Evolutionary conservation across 2,797 vertebrate species (phyloP).

Genomic region (Spondyliosoma cantharus): DNA sequence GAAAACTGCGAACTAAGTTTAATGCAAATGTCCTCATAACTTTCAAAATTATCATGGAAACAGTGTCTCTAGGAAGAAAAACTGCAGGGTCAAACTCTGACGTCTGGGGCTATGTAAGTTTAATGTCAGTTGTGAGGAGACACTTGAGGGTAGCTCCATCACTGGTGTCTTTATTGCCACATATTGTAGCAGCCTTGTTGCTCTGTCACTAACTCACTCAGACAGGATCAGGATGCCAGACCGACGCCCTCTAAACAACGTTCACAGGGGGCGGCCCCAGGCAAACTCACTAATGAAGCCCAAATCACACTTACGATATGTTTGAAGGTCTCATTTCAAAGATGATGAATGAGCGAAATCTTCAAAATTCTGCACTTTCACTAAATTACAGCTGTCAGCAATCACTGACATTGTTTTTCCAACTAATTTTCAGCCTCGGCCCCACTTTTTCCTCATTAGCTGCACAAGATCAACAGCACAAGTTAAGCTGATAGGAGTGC

Average conservation of each 20-base stretch:
- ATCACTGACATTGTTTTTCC: conserved; percentile 57
- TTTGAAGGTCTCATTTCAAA: conserved; percentile 56
- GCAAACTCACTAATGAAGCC: conserved; percentile 35
- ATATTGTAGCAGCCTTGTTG: not conserved
- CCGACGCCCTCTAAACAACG: not conserved
- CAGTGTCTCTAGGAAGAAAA: not conserved
- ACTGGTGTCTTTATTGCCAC: not conserved
- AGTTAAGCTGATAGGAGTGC: conserved; percentile 55
- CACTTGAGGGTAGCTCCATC: not conserved
- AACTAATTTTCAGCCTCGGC: conserved; percentile 53
- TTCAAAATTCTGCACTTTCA: conserved; percentile 43
- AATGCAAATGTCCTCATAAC: not conserved
- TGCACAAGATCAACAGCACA: conserved; percentile 54
- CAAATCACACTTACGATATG: conserved; percentile 20
- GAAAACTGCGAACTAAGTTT: not conserved
- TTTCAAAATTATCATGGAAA: conserved; percentile 1
- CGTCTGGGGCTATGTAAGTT: not conserved
- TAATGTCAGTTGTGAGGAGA: not conserved
- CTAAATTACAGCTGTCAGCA: conserved; percentile 56
- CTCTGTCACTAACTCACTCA: conserved; percentile 5
- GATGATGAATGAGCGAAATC: conserved; percentile 56
- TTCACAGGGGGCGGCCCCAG: not conserved
- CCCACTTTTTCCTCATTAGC: conserved; percentile 61
- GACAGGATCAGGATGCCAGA: not conserved
- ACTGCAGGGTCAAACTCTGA: conserved; percentile 9